Evolutionary conservation across 2,797 vertebrate species (phyloP), one percentile per base, ranked within the genome.

Genomic region (Cygnus olor): DNA sequence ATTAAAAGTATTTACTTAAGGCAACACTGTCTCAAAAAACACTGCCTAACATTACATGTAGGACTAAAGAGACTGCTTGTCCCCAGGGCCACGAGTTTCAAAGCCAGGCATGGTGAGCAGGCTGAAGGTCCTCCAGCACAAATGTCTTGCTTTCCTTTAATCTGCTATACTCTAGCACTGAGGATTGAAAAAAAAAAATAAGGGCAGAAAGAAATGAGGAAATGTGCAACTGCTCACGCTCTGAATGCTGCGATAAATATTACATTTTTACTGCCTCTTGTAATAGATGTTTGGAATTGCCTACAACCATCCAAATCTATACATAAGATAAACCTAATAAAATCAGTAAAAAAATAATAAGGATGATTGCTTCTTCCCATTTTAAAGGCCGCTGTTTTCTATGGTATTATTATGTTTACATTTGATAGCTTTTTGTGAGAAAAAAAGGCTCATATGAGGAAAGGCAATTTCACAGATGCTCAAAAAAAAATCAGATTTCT

Each of bases 11-110:
- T 88, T 95, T 87, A 89, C 77, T 93, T 83, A 91, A 74, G 86
- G 80, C 76, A 95, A 84, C 34, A 44, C 27, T 65, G 56, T 38
- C 73, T 94, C 45, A 88, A 82, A 95, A 94, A 90, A 61, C 30
- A 85, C 3, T 53, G 66, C 45, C 56, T 12, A 8, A 42, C 6
- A 2, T 68, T 79, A 85, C 71, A 90, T 1, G 32, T 34, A 42
- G 80, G 80, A 57, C 65, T 51, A 54, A 80, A 85, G 49, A 83
- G 86, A 85, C 57, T 58, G 76, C 45, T 93, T 1, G 0, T n/a
- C 80, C 74, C 57, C 49, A 80, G 54, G 65, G 83, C 47, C 30
- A 8, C 6, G 32, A 69, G 63, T 91, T 95, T 90, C 83, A 80
- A 80, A 85, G 78, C 36, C 3, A 82, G 47, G 27, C 34, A 44